Conservation (phyloP, 2,888 invertebrate genomes). For the Drepana falcataria region DNA sequence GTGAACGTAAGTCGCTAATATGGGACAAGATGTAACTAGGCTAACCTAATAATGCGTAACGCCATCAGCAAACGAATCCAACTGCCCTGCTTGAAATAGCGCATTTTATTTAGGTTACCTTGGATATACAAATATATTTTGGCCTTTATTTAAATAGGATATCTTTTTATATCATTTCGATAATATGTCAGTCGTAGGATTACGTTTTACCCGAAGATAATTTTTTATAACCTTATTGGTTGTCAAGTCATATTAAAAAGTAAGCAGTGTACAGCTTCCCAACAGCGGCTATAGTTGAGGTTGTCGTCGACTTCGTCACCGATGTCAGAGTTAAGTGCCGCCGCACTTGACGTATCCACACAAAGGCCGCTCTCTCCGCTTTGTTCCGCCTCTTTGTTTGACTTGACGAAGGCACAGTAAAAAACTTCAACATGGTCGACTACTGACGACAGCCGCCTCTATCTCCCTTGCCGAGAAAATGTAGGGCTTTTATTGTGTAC, state of each 20-base stretch:
- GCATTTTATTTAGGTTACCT: not conserved
- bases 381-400: conserved; percentile 75
- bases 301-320: conserved; percentile 40
- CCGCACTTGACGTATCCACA: conserved; percentile 58
- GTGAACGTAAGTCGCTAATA: conserved; percentile 40
- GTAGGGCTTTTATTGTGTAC: conserved; percentile 37
- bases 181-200: too few relatives aligned
- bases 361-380: conserved; percentile 72
- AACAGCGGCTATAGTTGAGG: conserved; percentile 9
- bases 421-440: conserved; percentile 50
- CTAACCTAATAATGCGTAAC: conserved; percentile 59
- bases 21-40: conserved; percentile 65
- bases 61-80: conserved; percentile 48
- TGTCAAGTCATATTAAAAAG: too few relatives aligned
- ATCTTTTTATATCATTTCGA: too few relatives aligned
- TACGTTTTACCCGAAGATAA: too few relatives aligned
- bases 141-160: too few relatives aligned
- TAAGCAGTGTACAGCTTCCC: conserved; percentile 7
- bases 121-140: conserved; percentile 5
- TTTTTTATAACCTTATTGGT: too few relatives aligned
- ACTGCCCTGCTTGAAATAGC: conserved; percentile 26
- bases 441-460: conserved; percentile 25
- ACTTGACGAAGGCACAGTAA: conserved; percentile 55
- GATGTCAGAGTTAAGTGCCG: conserved; percentile 68
- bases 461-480: conserved; percentile 30